These are phyloP conservation scores for Xyrauchen texanus DNA, from an alignment of 2,113 vertebrate genomes.

Conservation along the genomic window DNA sequence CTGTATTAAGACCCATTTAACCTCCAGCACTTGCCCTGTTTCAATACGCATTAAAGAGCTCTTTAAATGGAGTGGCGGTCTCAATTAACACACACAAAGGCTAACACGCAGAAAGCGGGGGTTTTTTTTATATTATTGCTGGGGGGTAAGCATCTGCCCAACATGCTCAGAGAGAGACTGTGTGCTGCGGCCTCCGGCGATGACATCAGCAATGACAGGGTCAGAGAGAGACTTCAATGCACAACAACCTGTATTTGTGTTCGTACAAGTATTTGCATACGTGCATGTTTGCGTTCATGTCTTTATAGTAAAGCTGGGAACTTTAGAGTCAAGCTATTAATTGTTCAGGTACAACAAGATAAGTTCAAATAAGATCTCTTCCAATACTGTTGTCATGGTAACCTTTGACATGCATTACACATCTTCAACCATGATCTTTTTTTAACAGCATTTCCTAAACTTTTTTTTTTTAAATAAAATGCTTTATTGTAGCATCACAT, in stretches of 20 bases:
- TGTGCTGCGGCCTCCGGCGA: slow-evolving; percentile 61
- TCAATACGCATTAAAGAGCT: slow-evolving; percentile 96
- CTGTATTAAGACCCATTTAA: slow-evolving; percentile 98
- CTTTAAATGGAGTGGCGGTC: slow-evolving; percentile 93
- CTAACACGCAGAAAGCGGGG: slow-evolving; percentile 68
- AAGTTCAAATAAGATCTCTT: no score
- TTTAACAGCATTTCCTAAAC: no score
- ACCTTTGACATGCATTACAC: no score
- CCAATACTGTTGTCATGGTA: no score
- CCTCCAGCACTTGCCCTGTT: slow-evolving; percentile 97
- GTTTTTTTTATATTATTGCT: no score
- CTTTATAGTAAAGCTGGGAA: no score
- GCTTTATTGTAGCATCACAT: no score
- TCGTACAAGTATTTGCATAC: not conserved
- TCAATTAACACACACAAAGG: slow-evolving; percentile 99
- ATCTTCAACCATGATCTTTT: no score
- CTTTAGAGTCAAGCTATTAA: no score
- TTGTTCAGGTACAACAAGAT: no score
- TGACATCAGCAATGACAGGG: slow-evolving; percentile 70
- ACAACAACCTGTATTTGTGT: slow-evolving; percentile 53
- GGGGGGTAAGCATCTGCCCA: slow-evolving; percentile 88
- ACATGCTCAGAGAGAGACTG: slow-evolving; percentile 77
- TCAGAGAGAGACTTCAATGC: no score
- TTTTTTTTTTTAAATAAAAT: no score
- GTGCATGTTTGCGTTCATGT: not conserved